Evolutionary conservation across 37 sponge, comb jelly and placozoan species (phyloP).

Genomic region (Dysidea cf. avara): DNA sequence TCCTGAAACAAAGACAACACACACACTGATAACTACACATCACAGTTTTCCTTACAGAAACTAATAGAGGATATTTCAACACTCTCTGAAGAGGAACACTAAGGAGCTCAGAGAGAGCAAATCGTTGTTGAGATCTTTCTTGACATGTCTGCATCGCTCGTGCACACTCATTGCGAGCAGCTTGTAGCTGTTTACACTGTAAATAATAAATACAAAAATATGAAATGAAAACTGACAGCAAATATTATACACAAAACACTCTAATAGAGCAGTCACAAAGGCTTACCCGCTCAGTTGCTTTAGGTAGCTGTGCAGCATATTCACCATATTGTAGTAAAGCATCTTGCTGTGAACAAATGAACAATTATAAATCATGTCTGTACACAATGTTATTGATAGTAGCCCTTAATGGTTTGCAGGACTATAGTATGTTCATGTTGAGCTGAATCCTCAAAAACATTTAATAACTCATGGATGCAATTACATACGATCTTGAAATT

Average conservation of each 20-base stretch:
- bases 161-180: conserved; percentile 28
- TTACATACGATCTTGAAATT: too few relatives aligned
- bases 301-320: conserved; percentile 49
- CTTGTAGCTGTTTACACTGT: conserved; percentile 55
- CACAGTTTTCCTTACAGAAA: conserved; percentile 53
- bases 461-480: too few relatives aligned
- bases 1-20: neutral
- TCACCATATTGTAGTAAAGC: conserved; percentile 56
- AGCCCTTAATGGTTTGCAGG: too few relatives aligned
- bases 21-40: neutral
- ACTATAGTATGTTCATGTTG: too few relatives aligned
- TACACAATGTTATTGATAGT: too few relatives aligned
- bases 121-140: conserved; percentile 49
- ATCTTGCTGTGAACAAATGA: conserved; percentile 17
- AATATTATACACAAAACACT: neutral
- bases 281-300: conserved; percentile 53
- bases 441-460: too few relatives aligned
- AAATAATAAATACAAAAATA: neutral
- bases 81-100: conserved; percentile 85
- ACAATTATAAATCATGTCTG: too few relatives aligned
- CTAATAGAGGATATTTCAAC: conserved; percentile 78
- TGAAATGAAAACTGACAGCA: neutral
- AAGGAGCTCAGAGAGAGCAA: conserved; percentile 80
- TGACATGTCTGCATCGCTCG: conserved; percentile 26
- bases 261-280: too few relatives aligned